phyloP scores from a whole-genome alignment of 2,797 vertebrate species.

The Chelonia mydas region DNA sequence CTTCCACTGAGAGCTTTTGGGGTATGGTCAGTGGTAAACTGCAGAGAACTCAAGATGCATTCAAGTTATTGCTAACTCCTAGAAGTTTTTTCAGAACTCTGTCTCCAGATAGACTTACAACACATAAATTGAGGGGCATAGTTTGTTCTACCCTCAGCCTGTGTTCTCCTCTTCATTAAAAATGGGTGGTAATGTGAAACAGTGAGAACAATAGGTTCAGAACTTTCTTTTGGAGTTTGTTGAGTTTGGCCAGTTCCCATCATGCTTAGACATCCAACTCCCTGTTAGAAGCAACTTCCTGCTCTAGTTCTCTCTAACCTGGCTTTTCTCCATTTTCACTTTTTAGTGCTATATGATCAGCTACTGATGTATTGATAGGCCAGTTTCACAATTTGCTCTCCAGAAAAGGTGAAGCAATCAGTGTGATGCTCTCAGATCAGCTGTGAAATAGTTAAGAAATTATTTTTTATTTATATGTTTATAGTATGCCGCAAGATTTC shows the following conservation, averaged over 20 bases:
- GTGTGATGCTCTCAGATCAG: neutral
- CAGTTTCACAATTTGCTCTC: neutral
- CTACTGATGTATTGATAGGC: neutral
- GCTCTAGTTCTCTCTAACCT: neutral
- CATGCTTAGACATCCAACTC: neutral
- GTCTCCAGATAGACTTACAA: neutral
- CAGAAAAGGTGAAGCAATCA: neutral
- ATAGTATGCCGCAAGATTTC: neutral
- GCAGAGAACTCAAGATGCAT: neutral
- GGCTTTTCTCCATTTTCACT: neutral
- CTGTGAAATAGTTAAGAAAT: neutral
- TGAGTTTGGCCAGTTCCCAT: neutral
- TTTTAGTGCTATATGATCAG: neutral
- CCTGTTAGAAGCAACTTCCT: neutral
- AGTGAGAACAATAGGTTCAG: accelerated
- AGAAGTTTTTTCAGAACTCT: neutral
- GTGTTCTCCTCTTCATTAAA: neutral
- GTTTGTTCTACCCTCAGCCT: neutral
- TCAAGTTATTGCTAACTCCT: neutral
- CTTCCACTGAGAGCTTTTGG: neutral
- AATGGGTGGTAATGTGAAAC: neutral
- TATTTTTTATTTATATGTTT: neutral
- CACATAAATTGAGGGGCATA: neutral
- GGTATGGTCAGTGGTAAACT: neutral
- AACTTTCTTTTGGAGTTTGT: neutral